Percentiles rank a stretch among this genome's conserved stretches.
These are phyloP conservation scores for Spisula solida DNA, from an alignment of 2,888 invertebrate species.

Conservation along the genomic window DNA sequence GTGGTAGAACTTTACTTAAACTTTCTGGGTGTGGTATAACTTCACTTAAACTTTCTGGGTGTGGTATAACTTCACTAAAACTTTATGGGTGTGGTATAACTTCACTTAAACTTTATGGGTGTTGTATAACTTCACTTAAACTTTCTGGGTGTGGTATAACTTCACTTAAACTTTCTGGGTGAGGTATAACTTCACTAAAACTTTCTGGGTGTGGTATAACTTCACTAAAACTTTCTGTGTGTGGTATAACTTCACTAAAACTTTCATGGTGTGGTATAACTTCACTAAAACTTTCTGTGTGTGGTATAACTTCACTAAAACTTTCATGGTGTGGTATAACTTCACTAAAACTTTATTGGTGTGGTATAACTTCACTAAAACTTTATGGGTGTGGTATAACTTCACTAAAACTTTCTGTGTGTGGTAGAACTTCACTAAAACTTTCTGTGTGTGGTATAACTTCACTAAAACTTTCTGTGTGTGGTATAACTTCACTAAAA, in stretches of 20 bases:
- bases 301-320: too few relatives aligned
- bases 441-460: too few relatives aligned
- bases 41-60: background rate
- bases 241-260: too few relatives aligned
- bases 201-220: background rate
- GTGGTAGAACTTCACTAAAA: background rate
- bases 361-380: too few relatives aligned
- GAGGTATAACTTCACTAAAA: background rate
- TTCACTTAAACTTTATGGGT: background rate
- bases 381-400: too few relatives aligned
- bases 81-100: background rate
- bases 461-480: background rate
- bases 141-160: background rate
- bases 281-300: too few relatives aligned
- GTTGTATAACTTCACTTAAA: background rate
- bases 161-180: background rate
- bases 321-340: too few relatives aligned
- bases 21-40: background rate
- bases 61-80: conserved; percentile 1
- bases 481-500: background rate
- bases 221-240: too few relatives aligned
- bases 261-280: too few relatives aligned
- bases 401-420: background rate
- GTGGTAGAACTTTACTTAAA: background rate
- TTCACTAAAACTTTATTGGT: too few relatives aligned